Evolutionary conservation across 2,888 invertebrate genomes (phyloP).

Genomic region (Dascillus cervinus): DNA sequence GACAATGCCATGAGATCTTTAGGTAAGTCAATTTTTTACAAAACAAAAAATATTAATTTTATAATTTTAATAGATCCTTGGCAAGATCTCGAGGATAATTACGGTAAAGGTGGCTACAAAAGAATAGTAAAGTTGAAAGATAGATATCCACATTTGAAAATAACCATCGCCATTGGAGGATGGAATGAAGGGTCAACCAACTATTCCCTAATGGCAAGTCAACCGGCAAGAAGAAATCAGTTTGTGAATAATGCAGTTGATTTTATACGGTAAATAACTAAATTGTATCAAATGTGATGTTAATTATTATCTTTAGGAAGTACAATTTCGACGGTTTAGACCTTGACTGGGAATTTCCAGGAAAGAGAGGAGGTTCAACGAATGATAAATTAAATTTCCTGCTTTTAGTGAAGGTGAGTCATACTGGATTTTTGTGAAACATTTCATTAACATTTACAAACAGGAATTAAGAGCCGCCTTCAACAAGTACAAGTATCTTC

Average conservation of each 20-base stretch:
- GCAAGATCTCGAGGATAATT: constrained; percentile 68
- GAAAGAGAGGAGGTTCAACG: constrained; percentile 64
- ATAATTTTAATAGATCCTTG: constrained; percentile 53
- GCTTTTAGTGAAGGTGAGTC: constrained; percentile 58
- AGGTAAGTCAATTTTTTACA: constrained; percentile 42
- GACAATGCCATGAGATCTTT: constrained; percentile 62
- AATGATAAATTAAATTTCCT: constrained; percentile 73
- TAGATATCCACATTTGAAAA: constrained; percentile 61
- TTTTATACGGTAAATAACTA: constrained; percentile 52
- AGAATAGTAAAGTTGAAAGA: constrained; percentile 59
- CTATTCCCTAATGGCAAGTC: constrained; percentile 63
- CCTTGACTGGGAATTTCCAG: constrained; percentile 81
- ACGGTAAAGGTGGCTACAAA: constrained; percentile 65
- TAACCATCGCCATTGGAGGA: constrained; percentile 75
- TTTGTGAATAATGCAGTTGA: constrained; percentile 65
- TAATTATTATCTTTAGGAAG: constrained; percentile 45
- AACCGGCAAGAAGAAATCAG: constrained; percentile 50
- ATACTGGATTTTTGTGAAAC: not conserved
- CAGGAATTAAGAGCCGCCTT: constrained; percentile 69
- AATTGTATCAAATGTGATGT: not conserved
- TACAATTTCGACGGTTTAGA: constrained; percentile 71
- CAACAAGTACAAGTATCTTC: constrained; percentile 55
- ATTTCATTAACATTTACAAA: too few species aligned
- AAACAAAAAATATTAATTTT: constrained; percentile 2
- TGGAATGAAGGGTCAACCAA: constrained; percentile 84